Evolutionary conservation across 2,797 vertebrate genomes (phyloP).

Genomic region (Linurgus olivaceus): DNA sequence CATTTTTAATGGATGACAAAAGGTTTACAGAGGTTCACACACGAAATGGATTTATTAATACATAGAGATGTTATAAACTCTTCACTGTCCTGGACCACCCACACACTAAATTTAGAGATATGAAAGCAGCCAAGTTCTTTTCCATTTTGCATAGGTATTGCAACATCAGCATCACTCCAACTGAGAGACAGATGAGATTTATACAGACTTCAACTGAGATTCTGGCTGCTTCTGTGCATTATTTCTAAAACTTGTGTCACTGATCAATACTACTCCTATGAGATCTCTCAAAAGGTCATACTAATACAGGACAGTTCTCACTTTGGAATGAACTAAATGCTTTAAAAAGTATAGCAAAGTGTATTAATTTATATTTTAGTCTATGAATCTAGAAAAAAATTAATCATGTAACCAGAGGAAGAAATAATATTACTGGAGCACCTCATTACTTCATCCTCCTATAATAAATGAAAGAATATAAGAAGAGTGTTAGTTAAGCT

Average conservation of each 20-base stretch:
- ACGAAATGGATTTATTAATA: constrained; percentile 49
- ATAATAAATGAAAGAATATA: neutral
- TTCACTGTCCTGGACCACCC: neutral
- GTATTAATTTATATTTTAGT: neutral
- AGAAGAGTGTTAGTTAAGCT: neutral
- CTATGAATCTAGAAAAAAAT: neutral
- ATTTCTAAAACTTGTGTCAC: constrained; percentile 34
- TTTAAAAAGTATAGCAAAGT: neutral
- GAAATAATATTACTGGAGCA: neutral
- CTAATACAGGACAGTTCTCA: constrained; percentile 14
- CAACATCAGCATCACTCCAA: constrained; percentile 35
- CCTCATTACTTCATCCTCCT: neutral
- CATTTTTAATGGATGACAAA: constrained; percentile 16
- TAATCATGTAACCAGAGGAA: neutral
- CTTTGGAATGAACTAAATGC: constrained; percentile 14
- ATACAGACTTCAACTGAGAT: constrained; percentile 24
- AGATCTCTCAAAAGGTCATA: constrained; percentile 44
- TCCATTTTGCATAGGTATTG: neutral
- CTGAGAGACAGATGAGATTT: constrained; percentile 47
- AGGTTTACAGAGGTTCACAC: constrained; percentile 8
- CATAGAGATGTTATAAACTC: neutral
- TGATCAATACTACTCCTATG: constrained; percentile 15
- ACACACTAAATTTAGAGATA: constrained; percentile 29
- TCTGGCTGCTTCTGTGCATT: constrained; percentile 6
- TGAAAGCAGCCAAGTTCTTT: constrained; percentile 34